phyloP scores from a whole-genome alignment of 1,140 invertebrate species.

The Cataglyphis hispanica region DNA sequence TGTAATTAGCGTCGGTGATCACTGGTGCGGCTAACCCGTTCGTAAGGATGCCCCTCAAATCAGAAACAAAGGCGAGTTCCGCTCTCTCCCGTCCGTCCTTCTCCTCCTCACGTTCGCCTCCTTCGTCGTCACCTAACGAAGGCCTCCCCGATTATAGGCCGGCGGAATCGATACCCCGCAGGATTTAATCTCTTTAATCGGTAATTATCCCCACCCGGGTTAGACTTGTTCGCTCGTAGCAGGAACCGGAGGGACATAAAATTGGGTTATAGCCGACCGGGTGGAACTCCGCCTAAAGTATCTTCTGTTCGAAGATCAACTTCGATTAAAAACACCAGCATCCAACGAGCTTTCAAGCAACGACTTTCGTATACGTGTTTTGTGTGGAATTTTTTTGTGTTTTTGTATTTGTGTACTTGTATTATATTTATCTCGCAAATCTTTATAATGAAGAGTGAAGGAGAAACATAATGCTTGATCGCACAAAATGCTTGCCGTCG shows the following conservation, averaged over 20 bases:
- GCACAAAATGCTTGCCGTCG: neutral
- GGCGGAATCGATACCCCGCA: constrained; percentile 77
- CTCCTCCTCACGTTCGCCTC: constrained; percentile 2
- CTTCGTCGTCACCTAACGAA: constrained; percentile 52
- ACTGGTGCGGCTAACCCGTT: constrained; percentile 83
- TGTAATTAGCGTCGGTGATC: constrained; percentile 86
- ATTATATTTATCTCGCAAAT: neutral
- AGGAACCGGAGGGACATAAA: constrained; percentile 73
- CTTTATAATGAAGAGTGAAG: neutral
- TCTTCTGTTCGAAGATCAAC: constrained; percentile 54
- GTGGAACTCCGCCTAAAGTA: constrained; percentile 31
- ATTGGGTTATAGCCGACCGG: constrained; percentile 75
- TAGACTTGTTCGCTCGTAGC: constrained; percentile 50
- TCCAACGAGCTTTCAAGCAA: constrained; percentile 25
- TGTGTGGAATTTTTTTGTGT: neutral
- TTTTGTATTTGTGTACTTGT: no score
- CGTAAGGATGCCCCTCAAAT: constrained; percentile 82
- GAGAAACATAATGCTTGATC: neutral
- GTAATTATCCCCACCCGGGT: constrained; percentile 76
- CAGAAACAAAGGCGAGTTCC: constrained; percentile 79
- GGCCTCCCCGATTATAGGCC: constrained; percentile 75
- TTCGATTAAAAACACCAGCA: constrained; percentile 61
- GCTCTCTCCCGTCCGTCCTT: constrained; percentile 52
- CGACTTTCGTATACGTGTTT: neutral
- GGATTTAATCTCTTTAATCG: constrained; percentile 81